Base-by-base conservation (phyloP, 2,113 vertebrate species). In the Panthera leo region DNA sequence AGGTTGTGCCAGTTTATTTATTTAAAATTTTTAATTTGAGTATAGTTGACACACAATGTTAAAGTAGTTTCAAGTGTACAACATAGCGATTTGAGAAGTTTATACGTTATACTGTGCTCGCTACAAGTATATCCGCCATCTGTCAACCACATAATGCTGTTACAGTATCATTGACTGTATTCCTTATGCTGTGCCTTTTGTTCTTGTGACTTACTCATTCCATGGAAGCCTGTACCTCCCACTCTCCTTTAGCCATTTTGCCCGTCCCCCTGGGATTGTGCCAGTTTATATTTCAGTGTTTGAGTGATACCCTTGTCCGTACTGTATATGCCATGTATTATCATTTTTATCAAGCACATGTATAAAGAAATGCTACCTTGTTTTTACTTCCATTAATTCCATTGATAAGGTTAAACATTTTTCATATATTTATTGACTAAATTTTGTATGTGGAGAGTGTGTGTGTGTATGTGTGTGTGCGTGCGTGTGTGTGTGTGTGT, bases 401-500 rank as follows among this genome's bases (percentile, higher is more conserved):
- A 23, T 84, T 87, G 48, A 91, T 87, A 71, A 51, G 39, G 19
- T 91, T 84, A 94, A 91, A 53, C 67, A 55, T 91, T 85, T 92
- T 92, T 84, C 27, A 89, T 70, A 63, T 91, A 83, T 89, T 91
- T 58, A 61, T 67, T 83, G 48, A 55, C 68, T 73, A 70, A 82
- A 67, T 53, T 97, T n/a, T 84, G 7, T 21, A 6, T 67, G 51
- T 14, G 51, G 51, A 51, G 13, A 13, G 51, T 3, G 51, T 61
- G 58, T 58, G 19, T 58, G 55, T 58, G 58, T 55, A 6, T 55
- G 39, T 39, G 39, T 39, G 39, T 4, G 39, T 39, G 39, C 39
- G 39, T 39, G 39, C 39, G 39, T 39, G 4, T 1, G 9, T 67
- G 53, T 42, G 4, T 0, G 9, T 67, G 53, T 42, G 36, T 87